phyloP scores from a whole-genome alignment of 2,888 invertebrate genomes.

The Epinotia brunnichana region DNA sequence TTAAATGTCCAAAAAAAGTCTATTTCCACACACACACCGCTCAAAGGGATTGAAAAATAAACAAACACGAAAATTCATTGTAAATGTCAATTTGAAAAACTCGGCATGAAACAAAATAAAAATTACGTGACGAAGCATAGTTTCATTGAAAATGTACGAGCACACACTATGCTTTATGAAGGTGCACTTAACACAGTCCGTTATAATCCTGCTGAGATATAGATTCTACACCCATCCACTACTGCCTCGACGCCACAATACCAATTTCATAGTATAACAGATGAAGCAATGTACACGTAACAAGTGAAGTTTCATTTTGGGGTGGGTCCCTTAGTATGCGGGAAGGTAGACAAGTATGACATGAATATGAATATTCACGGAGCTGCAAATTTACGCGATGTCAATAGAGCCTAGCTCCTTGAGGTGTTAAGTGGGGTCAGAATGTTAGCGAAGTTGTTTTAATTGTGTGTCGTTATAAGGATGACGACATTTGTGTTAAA shows the following conservation, averaged over 20 bases:
- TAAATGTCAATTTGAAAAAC: too few relatives aligned
- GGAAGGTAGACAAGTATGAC: constrained; percentile 33
- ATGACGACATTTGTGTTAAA: neutral
- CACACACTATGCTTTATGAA: constrained; percentile 34
- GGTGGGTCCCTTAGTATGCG: neutral
- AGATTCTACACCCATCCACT: neutral
- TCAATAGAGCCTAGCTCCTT: constrained; percentile 30
- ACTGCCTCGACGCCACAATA: neutral
- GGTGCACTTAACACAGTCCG: constrained; percentile 10
- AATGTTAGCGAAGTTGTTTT: neutral
- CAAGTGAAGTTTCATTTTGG: neutral
- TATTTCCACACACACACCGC: too few relatives aligned
- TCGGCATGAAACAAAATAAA: neutral
- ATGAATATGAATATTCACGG: constrained; percentile 41
- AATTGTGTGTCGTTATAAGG: constrained; percentile 5
- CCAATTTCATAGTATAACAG: neutral
- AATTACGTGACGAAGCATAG: constrained; percentile 22
- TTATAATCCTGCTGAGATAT: neutral
- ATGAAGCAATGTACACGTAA: neutral
- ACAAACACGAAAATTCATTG: too few relatives aligned
- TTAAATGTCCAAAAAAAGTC: too few relatives aligned
- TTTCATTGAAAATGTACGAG: constrained; percentile 36
- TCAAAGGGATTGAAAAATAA: too few relatives aligned
- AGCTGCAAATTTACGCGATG: constrained; percentile 24
- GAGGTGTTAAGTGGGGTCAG: constrained; percentile 21